Base-by-base conservation (phyloP, 2,113 vertebrate species). In the Crotalus viridis region DNA sequence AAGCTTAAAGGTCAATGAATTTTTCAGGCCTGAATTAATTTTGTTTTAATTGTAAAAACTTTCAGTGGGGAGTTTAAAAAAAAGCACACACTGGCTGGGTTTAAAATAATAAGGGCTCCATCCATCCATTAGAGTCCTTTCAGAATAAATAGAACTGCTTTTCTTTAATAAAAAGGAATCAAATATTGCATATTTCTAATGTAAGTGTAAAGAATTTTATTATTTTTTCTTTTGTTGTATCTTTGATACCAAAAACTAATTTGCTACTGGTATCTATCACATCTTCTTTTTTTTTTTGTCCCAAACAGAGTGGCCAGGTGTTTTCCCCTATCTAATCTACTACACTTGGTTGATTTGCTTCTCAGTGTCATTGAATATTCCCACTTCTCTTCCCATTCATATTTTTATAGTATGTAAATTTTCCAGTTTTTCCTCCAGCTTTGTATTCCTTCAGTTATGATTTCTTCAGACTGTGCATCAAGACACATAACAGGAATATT, bases 1-100 rank as follows among this genome's bases (percentile, higher is more conserved):
- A 97, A 97, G 98, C 97, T 98, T 98, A 97, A 81, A 98, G 97
- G 98, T 97, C 98, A 96, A 43, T 98, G 96, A 96, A 96, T 96
- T 96, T 97, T 96, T 97, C 96, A 97, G 97, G 97, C 95, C 96
- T 96, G 97, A 98, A 97, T 98, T 98, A 98, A 97, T 97, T 97
- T 51, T 51, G 48, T 51, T 51, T 81, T 96, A 97, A 97, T 97
- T 97, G 95, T 98, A 96, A 97, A 97, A 96, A 97, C 95, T 94
- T 96, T 94, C 92, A 95, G 92, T 96, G 95, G 95, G 96, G 89
- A 93, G 74, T 52, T 59, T 24, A 15, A 96, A 94, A 96, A 92
- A 87, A 48, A 87, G 93, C 95, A 92, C 93, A 95, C 91, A 48
- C 96, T 28, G 13, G 33, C 96, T 96, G 93, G 26, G 95, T 91